phyloP scores from a whole-genome alignment of 2,888 invertebrate genomes.

The Eudemis profundana region DNA sequence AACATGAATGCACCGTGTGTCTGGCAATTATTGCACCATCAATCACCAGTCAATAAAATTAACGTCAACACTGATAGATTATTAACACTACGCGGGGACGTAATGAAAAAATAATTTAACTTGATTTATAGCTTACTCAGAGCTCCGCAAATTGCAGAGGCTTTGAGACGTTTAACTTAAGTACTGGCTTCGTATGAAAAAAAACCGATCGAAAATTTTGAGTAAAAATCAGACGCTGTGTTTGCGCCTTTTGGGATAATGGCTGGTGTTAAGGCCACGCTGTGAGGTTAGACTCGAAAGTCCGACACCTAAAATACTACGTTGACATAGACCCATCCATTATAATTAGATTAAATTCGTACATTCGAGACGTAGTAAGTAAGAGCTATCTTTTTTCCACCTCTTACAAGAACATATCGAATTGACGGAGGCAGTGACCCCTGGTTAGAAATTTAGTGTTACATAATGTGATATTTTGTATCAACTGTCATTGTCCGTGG shows the following conservation, averaged over 20 bases:
- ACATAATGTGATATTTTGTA: too few relatives aligned
- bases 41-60: conserved; percentile 54
- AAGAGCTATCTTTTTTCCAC: too few relatives aligned
- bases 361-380: too few relatives aligned
- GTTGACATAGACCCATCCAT: not conserved
- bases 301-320: conserved; percentile 53
- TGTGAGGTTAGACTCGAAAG: not conserved
- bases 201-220: conserved; percentile 40
- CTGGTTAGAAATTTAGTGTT: too few relatives aligned
- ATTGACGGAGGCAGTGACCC: too few relatives aligned
- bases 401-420: too few relatives aligned
- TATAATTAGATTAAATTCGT: too few relatives aligned
- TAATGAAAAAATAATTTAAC: conserved; percentile 83
- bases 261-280: conserved; percentile 30
- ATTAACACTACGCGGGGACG: conserved; percentile 65
- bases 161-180: conserved; percentile 84
- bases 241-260: conserved; percentile 34
- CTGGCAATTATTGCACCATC: conserved; percentile 46
- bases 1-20: conserved; percentile 3
- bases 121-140: conserved; percentile 85
- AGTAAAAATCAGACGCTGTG: conserved; percentile 54
- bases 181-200: conserved; percentile 69
- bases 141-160: conserved; percentile 76
- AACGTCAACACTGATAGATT: conserved; percentile 72
- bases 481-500: too few relatives aligned